A percentile compares a stretch with the other conserved stretches of the same genome.
phyloP scores from a whole-genome alignment of 2,113 vertebrate genomes.

The Entomyzon cyanotis region DNA sequence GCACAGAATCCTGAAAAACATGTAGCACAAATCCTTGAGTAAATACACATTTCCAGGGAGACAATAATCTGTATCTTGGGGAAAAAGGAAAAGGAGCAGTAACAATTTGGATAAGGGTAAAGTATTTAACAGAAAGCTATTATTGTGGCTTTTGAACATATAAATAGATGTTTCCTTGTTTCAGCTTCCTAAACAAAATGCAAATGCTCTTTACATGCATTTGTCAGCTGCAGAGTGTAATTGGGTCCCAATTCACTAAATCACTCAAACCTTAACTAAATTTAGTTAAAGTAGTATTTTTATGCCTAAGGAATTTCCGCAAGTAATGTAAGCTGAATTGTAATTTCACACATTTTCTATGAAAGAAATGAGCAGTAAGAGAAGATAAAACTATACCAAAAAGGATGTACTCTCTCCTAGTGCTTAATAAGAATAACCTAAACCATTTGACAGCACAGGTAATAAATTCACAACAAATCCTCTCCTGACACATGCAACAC shows the following conservation, averaged over 20 bases:
- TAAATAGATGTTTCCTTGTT: neutral
- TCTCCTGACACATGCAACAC: neutral
- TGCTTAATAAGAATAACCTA: neutral
- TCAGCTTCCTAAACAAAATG: neutral
- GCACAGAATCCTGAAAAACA: neutral
- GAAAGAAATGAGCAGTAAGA: neutral
- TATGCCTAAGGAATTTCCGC: neutral
- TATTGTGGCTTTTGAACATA: neutral
- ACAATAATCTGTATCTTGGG: neutral
- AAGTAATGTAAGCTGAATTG: neutral
- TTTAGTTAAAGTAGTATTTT: neutral
- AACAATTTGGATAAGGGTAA: neutral
- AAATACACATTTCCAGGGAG: neutral
- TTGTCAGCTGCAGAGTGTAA: neutral
- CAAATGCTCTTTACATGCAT: neutral
- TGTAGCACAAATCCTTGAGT: neutral
- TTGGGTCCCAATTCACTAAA: neutral
- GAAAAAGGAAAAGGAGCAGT: neutral
- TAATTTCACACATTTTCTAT: neutral
- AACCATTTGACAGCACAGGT: neutral
- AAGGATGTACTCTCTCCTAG: neutral
- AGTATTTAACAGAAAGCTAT: neutral
- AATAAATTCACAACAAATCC: neutral
- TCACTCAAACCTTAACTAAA: neutral
- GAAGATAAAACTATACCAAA: neutral